A percentile compares a stretch with the other conserved stretches of the same genome.
These are phyloP conservation scores for Bradypodion ventrale DNA, from an alignment of 2,797 vertebrate species.

Conservation along the genomic window DNA sequence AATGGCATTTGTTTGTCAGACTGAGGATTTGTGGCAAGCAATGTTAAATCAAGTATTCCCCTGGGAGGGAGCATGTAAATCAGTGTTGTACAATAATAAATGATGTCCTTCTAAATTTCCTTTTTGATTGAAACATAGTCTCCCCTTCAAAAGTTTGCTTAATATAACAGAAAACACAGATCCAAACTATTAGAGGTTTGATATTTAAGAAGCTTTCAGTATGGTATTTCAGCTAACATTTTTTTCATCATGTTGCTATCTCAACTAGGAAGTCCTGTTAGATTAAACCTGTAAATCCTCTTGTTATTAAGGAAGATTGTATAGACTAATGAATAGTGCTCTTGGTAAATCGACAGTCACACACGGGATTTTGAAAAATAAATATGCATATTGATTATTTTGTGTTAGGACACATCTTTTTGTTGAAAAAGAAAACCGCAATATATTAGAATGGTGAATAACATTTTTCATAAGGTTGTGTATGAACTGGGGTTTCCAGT, in stretches of 20 bases:
- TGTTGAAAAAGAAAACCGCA: background rate
- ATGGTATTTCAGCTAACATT: background rate
- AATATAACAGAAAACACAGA: background rate
- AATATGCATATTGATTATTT: constrained; percentile 5
- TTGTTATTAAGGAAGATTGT: constrained; percentile 26
- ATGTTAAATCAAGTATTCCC: background rate
- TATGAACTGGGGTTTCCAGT: background rate
- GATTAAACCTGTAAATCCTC: constrained; percentile 44
- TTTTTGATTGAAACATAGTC: too few relatives aligned
- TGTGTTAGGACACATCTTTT: background rate
- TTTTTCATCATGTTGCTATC: constrained; percentile 20
- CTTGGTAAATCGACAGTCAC: constrained; percentile 35
- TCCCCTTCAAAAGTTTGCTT: background rate
- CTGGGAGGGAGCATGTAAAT: background rate
- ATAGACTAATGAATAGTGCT: background rate
- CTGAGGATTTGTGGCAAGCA: background rate
- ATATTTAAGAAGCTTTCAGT: constrained; percentile 10
- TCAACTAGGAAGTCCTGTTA: constrained; percentile 10
- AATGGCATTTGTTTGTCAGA: background rate
- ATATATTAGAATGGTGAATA: background rate
- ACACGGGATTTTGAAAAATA: constrained; percentile 22
- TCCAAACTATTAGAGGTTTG: background rate
- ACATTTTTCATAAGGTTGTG: background rate
- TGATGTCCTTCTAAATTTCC: too few relatives aligned
- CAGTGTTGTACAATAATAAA: background rate